phyloP scores from a whole-genome alignment of 2,113 vertebrate species.

The Gopherus evgoodei region DNA sequence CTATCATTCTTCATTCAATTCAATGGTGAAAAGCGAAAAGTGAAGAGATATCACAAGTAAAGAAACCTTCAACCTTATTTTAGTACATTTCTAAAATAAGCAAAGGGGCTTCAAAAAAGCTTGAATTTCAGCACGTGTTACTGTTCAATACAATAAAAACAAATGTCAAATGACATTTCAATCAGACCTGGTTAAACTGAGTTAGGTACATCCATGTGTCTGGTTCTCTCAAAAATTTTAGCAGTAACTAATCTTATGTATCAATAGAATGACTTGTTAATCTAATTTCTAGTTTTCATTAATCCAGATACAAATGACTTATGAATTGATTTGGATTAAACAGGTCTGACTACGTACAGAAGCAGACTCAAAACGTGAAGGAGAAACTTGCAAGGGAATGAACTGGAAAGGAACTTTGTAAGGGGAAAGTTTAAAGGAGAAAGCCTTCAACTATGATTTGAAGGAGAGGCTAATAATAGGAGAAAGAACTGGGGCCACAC shows the following conservation, averaged over 20 bases:
- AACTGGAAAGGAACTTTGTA: slow-evolving; percentile 24
- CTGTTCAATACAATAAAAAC: neutral
- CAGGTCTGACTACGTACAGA: slow-evolving; percentile 15
- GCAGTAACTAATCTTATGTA: neutral
- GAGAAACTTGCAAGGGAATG: slow-evolving; percentile 52
- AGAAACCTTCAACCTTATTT: slow-evolving; percentile 21
- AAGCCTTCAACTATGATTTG: slow-evolving; percentile 48
- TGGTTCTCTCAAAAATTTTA: neutral
- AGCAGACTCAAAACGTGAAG: slow-evolving; percentile 20
- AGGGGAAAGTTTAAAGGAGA: slow-evolving; percentile 43
- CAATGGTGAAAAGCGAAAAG: neutral
- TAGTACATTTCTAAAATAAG: slow-evolving; percentile 23
- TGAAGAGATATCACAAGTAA: neutral
- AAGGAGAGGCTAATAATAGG: slow-evolving; percentile 58
- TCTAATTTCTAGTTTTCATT: slow-evolving; percentile 9
- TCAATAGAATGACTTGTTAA: slow-evolving; percentile 35
- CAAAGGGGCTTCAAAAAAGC: neutral
- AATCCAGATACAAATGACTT: neutral
- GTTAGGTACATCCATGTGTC: neutral
- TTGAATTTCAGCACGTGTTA: neutral
- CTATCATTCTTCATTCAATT: slow-evolving; percentile 30
- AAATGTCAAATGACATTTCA: neutral
- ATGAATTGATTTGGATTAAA: slow-evolving; percentile 25
- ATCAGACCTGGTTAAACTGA: neutral
- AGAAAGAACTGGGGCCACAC: slow-evolving; percentile 26